Evolutionary conservation across 2,797 vertebrate genomes (phyloP), one percentile per base, ranked within the genome.

Genomic region (Poeciliopsis turneri): DNA sequence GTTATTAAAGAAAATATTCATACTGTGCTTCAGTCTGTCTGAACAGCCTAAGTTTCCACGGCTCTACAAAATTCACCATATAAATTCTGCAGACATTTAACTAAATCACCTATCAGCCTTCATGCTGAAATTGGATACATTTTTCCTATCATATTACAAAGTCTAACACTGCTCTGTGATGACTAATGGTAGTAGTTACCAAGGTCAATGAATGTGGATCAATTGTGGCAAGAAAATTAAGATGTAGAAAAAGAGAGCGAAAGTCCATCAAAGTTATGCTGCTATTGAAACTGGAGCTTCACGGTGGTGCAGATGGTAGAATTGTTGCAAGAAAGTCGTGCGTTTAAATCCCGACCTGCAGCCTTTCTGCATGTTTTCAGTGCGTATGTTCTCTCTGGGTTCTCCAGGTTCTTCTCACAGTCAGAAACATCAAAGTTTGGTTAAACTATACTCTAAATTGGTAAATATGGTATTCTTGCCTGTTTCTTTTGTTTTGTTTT

Each of bases 271-370:
- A 72, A 76, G 33, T 64, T 73, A 72, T 76, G 45, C 77, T 75
- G 82, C 77, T 13, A 59, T 72, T 76, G 70, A 78, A 77, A 90
- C 75, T 86, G 25, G 25, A 28, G 12, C n/a, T 28, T 87, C 82
- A 89, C 81, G 87, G 81, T 70, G 59, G 59, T 33, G 30, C 15
- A 33, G 3, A 8, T 64, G 28, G 13, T 64, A 33, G 30, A 30
- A 64, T 18, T 64, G 30, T 64, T 36, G 33, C 61, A 7, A 10
- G 18, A 3, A 18, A 66, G 30, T 9, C 18, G 9, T 66, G 33
- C 15, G 7, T 36, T 33, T 28, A 4, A 55, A 55, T 55, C 53
- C 47, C 18, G 2, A 49, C 47, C 10, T 55, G 51, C 3, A 3
- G 53, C 25, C 25, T 55, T 59, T 30, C 18, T 66, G 33, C 33